Evolutionary conservation across 1,140 invertebrate species (phyloP).

Genomic region (Leptonema lineaticorne): DNA sequence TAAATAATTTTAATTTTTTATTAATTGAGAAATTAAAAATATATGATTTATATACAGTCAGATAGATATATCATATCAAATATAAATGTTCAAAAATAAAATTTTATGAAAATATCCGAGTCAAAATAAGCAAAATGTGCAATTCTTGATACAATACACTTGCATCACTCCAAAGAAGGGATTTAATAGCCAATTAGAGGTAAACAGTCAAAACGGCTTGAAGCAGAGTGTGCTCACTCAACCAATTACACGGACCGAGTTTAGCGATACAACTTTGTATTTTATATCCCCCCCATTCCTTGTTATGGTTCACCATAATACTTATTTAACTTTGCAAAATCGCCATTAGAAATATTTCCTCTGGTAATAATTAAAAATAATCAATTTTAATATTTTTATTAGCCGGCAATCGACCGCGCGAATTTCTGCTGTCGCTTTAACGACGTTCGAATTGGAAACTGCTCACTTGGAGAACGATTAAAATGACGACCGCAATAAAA

Average conservation of each 20-base stretch:
- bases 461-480: slow-evolving; percentile 9
- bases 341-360: not conserved
- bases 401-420: not conserved
- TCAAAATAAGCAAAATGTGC: too few species aligned
- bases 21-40: too few species aligned
- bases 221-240: slow-evolving; percentile 21
- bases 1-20: too few species aligned
- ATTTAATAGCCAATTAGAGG: slow-evolving; percentile 41
- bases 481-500: slow-evolving; percentile 33
- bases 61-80: too few species aligned
- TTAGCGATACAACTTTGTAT: slow-evolving; percentile 33
- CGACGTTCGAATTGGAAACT: not conserved
- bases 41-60: too few species aligned
- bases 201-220: slow-evolving; percentile 35
- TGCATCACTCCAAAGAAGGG: slow-evolving; percentile 24
- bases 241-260: slow-evolving; percentile 32
- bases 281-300: slow-evolving; percentile 24
- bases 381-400: not conserved
- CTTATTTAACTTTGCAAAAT: slow-evolving; percentile 4
- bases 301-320: slow-evolving; percentile 24
- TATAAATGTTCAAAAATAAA: too few species aligned
- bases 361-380: not conserved
- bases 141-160: too few species aligned
- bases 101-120: too few species aligned
- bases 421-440: not conserved